Conservation (phyloP, 2,113 vertebrate species). For the Thalassarche chlororhynchos region DNA sequence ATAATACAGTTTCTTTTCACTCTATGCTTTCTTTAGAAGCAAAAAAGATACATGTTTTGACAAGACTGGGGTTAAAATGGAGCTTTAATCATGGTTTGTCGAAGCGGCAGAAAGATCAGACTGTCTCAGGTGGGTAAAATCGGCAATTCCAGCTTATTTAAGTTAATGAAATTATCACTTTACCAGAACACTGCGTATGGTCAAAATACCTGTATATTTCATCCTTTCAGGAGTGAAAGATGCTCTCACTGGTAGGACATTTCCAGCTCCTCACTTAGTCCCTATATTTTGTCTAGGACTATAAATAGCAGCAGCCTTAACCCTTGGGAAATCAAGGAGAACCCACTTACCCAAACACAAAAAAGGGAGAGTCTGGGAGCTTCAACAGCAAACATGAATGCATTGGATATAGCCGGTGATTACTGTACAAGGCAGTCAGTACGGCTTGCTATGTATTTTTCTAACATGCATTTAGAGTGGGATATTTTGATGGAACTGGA, state of each 20-base stretch:
- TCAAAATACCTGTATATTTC: neutral
- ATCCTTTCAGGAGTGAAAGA: neutral
- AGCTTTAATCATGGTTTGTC: neutral
- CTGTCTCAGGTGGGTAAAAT: neutral
- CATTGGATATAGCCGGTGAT: accelerated
- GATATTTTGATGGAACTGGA: neutral
- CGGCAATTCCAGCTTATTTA: neutral
- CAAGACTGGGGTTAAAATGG: neutral
- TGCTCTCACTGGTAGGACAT: neutral
- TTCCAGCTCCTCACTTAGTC: neutral
- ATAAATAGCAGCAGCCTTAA: neutral
- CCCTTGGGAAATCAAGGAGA: neutral
- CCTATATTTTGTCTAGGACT: neutral
- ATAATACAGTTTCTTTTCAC: neutral
- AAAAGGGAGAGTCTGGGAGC: neutral
- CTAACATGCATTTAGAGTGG: neutral
- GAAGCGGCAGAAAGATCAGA: neutral
- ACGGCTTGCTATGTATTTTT: neutral
- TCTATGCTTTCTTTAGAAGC: neutral
- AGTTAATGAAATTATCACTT: neutral
- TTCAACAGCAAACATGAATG: neutral
- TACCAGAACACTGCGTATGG: neutral
- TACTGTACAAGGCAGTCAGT: neutral
- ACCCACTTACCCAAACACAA: neutral
- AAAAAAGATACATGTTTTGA: neutral